Percentiles rank a stretch among this genome's conserved stretches.
These are phyloP conservation scores for Polyploca ridens DNA, from an alignment of 2,888 invertebrate species.

Conservation along the genomic window DNA sequence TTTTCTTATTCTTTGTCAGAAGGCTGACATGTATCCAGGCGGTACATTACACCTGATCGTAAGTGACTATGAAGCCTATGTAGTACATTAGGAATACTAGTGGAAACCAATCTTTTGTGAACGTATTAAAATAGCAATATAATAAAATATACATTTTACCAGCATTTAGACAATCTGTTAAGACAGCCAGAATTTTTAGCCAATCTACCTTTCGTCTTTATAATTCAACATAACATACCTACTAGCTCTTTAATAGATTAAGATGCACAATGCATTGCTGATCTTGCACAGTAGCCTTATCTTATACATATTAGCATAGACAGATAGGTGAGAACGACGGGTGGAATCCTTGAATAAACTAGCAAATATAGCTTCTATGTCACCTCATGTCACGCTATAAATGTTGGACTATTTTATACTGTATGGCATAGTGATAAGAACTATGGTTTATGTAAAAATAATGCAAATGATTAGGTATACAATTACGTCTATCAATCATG, in stretches of 20 bases:
- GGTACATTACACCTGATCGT: no score
- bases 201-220: no score
- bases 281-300: background rate
- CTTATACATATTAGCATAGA: background rate
- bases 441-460: background rate
- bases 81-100: no score
- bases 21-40: no score
- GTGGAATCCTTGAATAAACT: background rate
- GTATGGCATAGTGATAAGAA: background rate
- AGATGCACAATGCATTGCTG: background rate
- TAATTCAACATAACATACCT: no score
- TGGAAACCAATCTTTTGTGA: no score
- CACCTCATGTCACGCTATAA: background rate
- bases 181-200: no score
- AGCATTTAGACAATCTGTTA: no score
- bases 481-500: background rate
- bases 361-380: background rate
- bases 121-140: no score
- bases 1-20: no score
- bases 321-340: background rate
- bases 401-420: background rate
- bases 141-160: no score
- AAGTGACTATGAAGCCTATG: no score
- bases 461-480: background rate
- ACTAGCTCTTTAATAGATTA: background rate